Evolutionary conservation across 1,140 invertebrate species (phyloP), one percentile per base, ranked within the genome.

Genomic region (Galleria mellonella): DNA sequence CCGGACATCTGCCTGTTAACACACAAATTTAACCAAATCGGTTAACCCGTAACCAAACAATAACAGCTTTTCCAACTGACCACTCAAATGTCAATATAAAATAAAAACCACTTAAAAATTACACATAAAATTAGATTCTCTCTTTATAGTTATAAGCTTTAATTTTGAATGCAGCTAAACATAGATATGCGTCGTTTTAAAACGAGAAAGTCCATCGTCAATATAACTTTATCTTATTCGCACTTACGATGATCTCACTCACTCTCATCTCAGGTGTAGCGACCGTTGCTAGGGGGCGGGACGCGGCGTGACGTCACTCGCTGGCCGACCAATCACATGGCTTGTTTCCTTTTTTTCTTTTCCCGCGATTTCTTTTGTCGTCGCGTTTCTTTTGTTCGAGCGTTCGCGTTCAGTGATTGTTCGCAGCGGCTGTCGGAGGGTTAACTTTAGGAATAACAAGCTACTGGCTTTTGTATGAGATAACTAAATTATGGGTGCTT

Each of bases 31-130:
- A 82, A 82, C 81, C 76, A 82, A 82, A 81, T 82, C 81, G 81
- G 81, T 84, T 81, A 84, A 81, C 81, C 81, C 69, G 63, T 73
- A 76, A 81, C 72, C 75, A 81, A 84, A 84, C 81, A 84, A 84
- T 81, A 82, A 82, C 75, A 82, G 77, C 79, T 84, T 79, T 78
- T 64, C 71, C 73, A 71, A 72, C 72, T 79, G 77, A 83, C 75
- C 79, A 70, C 59, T 56, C 40, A 44, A 47, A 51, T 62, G 55
- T 50, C 51, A 57, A 51, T 55, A 38, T 37, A 30, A 23, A 39
- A 32, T 40, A 45, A 38, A 62, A 47, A 38, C 10, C n/a, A 1
- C 36, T 9, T 2, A 4, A 29, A 3, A 9, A 13, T 9, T 2
- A 0, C 31, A 42, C 31, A 38, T 13, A 10, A 70, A 60, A 54